phyloP scores from a whole-genome alignment of 2,113 vertebrate genomes.

The Apistogramma diplotaenia region DNA sequence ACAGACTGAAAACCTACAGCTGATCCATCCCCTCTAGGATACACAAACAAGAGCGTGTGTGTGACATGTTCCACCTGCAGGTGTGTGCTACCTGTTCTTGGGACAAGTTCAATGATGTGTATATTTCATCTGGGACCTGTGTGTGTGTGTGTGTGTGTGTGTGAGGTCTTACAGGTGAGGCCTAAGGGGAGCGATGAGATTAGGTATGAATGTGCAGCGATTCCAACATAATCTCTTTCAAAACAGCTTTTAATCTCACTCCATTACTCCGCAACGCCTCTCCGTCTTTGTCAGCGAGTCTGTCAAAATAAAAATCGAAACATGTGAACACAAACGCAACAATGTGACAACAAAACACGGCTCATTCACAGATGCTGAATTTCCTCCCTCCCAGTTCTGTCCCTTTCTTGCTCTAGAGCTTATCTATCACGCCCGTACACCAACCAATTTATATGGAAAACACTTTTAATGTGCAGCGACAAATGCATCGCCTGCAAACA shows the following conservation, averaged over 20 bases:
- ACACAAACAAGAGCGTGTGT: not conserved
- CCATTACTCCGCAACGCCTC: not conserved
- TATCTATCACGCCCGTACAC: constrained; percentile 47
- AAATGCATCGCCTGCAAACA: constrained; percentile 21
- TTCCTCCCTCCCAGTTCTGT: constrained; percentile 16
- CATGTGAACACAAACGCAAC: constrained; percentile 33
- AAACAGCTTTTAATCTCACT: constrained; percentile 8
- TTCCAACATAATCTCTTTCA: constrained; percentile 5
- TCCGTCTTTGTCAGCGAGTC: constrained; percentile 8
- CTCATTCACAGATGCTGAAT: constrained; percentile 27
- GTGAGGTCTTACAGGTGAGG: constrained; percentile 4
- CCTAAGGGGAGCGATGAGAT: not conserved
- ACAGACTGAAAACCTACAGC: constrained; percentile 29
- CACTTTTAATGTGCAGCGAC: constrained; percentile 48
- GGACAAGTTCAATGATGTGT: not conserved
- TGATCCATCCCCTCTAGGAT: constrained; percentile 22
- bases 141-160: not conserved
- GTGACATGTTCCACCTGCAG: not conserved
- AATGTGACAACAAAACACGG: constrained; percentile 27
- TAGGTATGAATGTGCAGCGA: not conserved
- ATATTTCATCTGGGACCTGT: not conserved
- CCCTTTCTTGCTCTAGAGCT: constrained; percentile 33
- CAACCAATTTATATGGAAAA: constrained; percentile 68
- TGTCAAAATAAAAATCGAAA: constrained; percentile 36
- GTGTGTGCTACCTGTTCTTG: constrained; percentile 1